These are phyloP conservation scores for Mola mola DNA, from an alignment of 2,113 vertebrate genomes.

Conservation along the genomic window DNA sequence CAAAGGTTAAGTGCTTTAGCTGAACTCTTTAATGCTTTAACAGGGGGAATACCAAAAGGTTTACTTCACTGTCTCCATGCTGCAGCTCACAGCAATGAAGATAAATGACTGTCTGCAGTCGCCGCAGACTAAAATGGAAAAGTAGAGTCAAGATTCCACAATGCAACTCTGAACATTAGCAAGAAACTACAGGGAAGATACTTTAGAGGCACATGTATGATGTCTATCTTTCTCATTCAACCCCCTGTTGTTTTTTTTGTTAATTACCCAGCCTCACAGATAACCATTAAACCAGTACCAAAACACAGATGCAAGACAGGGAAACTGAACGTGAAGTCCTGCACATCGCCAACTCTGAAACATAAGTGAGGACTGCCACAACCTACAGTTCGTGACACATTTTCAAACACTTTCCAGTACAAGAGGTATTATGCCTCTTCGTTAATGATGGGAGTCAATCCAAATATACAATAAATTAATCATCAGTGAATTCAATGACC, in stretches of 20 bases:
- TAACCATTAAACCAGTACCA: too few relatives aligned
- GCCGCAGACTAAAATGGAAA: conserved; percentile 75
- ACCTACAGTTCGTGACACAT: too few relatives aligned
- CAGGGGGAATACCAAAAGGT: conserved; percentile 76
- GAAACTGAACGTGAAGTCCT: too few relatives aligned
- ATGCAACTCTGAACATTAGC: conserved; percentile 52
- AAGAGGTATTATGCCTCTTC: too few relatives aligned
- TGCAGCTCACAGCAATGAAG: conserved; percentile 59
- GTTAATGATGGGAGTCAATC: too few relatives aligned
- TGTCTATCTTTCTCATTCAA: conserved; percentile 12
- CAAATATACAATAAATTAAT: too few relatives aligned
- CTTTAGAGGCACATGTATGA: conserved; percentile 23
- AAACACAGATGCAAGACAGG: too few relatives aligned
- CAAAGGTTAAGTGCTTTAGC: conserved; percentile 21
- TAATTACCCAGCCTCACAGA: too few relatives aligned
- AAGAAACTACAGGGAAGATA: conserved; percentile 41
- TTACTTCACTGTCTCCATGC: conserved; percentile 74
- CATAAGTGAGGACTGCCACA: too few relatives aligned
- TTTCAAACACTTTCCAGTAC: too few relatives aligned
- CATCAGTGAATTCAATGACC: too few relatives aligned
- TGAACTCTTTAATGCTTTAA: conserved; percentile 66
- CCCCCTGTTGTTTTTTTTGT: background rate
- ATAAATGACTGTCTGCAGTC: conserved; percentile 73
- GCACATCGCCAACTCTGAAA: too few relatives aligned
- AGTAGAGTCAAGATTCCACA: conserved; percentile 72